phyloP scores from a whole-genome alignment of 2,113 vertebrate genomes.

The Lathamus discolor region DNA sequence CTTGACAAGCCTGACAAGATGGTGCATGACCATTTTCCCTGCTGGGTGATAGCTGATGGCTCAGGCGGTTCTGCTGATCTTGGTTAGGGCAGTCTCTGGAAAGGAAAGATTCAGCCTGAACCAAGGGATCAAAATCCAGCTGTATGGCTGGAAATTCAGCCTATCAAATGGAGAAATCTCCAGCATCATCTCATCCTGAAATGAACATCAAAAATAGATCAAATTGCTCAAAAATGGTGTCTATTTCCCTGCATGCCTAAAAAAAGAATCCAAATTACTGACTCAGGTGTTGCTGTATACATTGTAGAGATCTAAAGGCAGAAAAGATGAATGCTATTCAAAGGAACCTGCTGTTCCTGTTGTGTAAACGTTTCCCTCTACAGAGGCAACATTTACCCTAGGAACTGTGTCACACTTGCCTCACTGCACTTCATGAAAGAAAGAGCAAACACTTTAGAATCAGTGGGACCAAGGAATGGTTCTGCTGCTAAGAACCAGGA shows the following conservation, averaged over 20 bases:
- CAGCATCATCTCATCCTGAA: background rate
- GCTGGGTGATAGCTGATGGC: background rate
- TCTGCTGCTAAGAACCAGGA: background rate
- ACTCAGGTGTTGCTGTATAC: background rate
- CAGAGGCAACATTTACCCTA: background rate
- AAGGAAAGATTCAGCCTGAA: background rate
- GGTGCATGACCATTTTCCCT: background rate
- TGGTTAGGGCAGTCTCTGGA: background rate
- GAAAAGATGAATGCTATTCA: conserved; percentile 13
- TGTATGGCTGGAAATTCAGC: background rate
- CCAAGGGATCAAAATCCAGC: background rate
- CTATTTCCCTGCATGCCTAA: background rate
- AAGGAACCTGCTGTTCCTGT: conserved; percentile 49
- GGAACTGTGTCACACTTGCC: background rate
- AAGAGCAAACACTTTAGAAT: background rate
- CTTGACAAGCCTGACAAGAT: background rate
- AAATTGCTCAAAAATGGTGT: background rate
- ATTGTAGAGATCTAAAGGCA: background rate
- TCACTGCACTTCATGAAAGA: background rate
- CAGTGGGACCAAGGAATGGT: background rate
- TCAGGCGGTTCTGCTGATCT: background rate
- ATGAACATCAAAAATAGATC: background rate
- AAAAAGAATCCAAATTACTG: background rate
- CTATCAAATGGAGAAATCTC: background rate
- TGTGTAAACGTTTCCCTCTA: conserved; percentile 7